Evolutionary conservation across 2,113 vertebrate species (phyloP).

Genomic region (Melozone crissalis): DNA sequence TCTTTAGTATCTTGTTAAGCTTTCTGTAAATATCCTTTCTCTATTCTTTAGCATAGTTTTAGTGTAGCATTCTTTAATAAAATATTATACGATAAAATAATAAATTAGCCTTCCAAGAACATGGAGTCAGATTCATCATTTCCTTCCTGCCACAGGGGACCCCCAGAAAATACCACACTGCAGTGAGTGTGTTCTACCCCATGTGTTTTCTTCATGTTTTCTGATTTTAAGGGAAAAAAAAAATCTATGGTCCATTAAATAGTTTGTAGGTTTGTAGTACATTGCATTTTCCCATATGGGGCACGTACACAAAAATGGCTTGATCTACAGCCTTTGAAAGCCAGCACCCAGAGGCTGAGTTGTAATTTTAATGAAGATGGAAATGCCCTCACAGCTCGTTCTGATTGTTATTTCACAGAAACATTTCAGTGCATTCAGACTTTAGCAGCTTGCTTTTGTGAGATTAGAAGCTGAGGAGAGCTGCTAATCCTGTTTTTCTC

Average conservation of each 20-base stretch:
- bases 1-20: too few species aligned
- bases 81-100: too few species aligned
- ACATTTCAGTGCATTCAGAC: background rate
- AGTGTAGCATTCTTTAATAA: too few species aligned
- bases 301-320: background rate
- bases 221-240: background rate
- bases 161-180: background rate
- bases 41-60: too few species aligned
- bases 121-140: too few species aligned
- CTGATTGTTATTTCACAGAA: background rate
- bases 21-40: too few species aligned
- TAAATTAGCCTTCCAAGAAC: too few species aligned
- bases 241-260: background rate
- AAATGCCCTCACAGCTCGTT: background rate
- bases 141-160: too few species aligned
- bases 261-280: background rate
- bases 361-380: background rate
- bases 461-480: background rate
- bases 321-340: background rate
- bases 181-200: background rate
- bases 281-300: background rate
- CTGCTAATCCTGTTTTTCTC: background rate
- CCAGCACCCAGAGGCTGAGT: background rate
- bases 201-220: background rate
- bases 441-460: background rate